Conservation (phyloP, 2,113 vertebrate genomes). For the Amphilophus citrinellus region DNA sequence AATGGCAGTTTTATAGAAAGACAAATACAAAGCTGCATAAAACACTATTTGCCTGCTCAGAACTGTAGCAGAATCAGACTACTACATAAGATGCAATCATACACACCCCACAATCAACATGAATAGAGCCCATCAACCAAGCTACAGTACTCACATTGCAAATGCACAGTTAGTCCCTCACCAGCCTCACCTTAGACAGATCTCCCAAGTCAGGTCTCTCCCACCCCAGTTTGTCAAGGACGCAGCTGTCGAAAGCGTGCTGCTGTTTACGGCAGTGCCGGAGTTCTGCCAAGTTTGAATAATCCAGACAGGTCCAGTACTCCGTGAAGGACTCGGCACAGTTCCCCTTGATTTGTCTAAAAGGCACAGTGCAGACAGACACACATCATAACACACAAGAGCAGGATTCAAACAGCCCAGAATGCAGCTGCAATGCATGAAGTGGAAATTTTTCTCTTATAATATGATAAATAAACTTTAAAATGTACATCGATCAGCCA, state of each 20-base stretch:
- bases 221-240: slow-evolving; percentile 96
- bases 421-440: not conserved
- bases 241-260: slow-evolving; percentile 91
- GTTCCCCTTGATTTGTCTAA: slow-evolving; percentile 90
- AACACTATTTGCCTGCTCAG: slow-evolving; percentile 32
- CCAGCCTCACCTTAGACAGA: slow-evolving; percentile 91
- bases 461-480: too few species aligned
- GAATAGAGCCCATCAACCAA: slow-evolving; percentile 43
- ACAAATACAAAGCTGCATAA: slow-evolving; percentile 12
- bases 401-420: not conserved
- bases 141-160: slow-evolving; percentile 26
- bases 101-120: slow-evolving; percentile 45
- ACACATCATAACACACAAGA: not conserved
- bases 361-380: slow-evolving; percentile 4
- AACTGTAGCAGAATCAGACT: slow-evolving; percentile 10
- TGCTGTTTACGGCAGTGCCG: slow-evolving; percentile 90
- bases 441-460: not conserved
- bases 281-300: slow-evolving; percentile 81
- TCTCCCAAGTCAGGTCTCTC: slow-evolving; percentile 91
- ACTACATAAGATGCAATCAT: slow-evolving; percentile 54
- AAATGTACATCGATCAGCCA: not conserved
- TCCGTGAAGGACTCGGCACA: slow-evolving; percentile 94
- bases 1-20: not conserved
- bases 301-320: slow-evolving; percentile 97
- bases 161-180: slow-evolving; percentile 20